Base-by-base conservation (phyloP, 2,888 invertebrate species). In the Dione juno region DNA sequence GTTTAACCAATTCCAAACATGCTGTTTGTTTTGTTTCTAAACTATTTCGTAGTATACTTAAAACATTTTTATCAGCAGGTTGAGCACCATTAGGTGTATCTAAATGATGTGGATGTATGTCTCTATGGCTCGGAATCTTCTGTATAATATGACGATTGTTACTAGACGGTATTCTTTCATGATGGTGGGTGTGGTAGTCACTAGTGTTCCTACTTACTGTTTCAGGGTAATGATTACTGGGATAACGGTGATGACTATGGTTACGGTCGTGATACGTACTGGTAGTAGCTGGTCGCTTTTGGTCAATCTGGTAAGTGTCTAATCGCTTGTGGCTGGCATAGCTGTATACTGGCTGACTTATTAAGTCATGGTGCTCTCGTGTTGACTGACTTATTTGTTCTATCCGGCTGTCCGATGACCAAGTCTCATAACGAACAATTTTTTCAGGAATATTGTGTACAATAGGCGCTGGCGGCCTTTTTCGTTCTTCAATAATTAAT, bases 21-120 rank as follows among this genome's bases (percentile, higher is more conserved):
- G 91, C 93, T 71, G 95, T 85, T 80, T 92, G 90, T 79, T 92
- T 96, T 63, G 94, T 95, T 88, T 96, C 96, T 78, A 96, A 90
- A 84, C 95, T 96, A 78, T 95, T 96, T 79, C 96, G 92, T 66
- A 96, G 86, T 79, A 96, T 94, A 80, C 95, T 95, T 73, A 96
- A 87, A n/a, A 96, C 95, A 74, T 95, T 93, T 82, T 96, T 96
- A 81, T 96, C 95, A n/a, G 95, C 95, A 45, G 95, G 95, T 68
- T 78, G 78, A 37, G 92, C 86, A 53, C 91, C 89, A 72, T 82
- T 87, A 59, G 87, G 84, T 48, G 83, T 75, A 67, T 89, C 88
- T 74, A 84, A 76, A 77, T 88, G 82, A 79, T 89, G 88, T 58
- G 84, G 71, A 76, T 87, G 84, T 67, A 82, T 71, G 75, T 89